Evolutionary conservation across 1,140 invertebrate genomes (phyloP), one percentile per base, ranked within the genome.

Genomic region (Anagrus nilaparvatae): DNA sequence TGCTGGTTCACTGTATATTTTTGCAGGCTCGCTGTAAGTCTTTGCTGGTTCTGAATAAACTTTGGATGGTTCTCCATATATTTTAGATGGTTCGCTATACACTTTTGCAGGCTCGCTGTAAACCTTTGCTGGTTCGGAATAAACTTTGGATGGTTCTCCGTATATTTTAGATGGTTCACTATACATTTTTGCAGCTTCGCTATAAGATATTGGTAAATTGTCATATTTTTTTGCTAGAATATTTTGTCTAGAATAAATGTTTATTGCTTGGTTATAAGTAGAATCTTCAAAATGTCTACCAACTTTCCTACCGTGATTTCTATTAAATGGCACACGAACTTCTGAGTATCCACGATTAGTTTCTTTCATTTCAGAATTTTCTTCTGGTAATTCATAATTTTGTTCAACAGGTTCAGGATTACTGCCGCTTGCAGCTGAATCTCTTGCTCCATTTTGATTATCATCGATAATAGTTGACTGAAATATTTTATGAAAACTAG

Each of bases 81-180:
- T 58, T 54, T 78, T 77, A 2, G 76, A 69, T 4, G 77, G 76
- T 62, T 78, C 71, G 17, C 74, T 70, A 47, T 79, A 79, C 30
- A 80, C 61, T 54, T 80, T 77, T 1, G 77, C 66, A 0, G 78
- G 77, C 46, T 81, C 73, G 1, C 70, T 69, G 44, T 82, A 82
- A 0, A 77, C 59, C 32, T 61, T 74, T 8, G 74, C 69, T 2
- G 77, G 77, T 50, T 78, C 69, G 8, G 73, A 72, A 49, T 80
- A 82, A 28, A 76, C 67, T 42, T 75, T 75, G 7, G 71, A 65
- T 0, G 72, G 71, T 42, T 77, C 71, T 16, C 71, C 68, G 50
- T 76, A 76, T 46, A 73, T 67, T 47, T 63, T 67, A 0, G 65
- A 41, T 2, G 65, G 56, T 32, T 76, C 67, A 1, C 64, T 65